A percentile compares a stretch with the other conserved stretches of the same genome.
Conservation (phyloP, 2,888 invertebrate species). For the Hirudinaria manillensis region DNA sequence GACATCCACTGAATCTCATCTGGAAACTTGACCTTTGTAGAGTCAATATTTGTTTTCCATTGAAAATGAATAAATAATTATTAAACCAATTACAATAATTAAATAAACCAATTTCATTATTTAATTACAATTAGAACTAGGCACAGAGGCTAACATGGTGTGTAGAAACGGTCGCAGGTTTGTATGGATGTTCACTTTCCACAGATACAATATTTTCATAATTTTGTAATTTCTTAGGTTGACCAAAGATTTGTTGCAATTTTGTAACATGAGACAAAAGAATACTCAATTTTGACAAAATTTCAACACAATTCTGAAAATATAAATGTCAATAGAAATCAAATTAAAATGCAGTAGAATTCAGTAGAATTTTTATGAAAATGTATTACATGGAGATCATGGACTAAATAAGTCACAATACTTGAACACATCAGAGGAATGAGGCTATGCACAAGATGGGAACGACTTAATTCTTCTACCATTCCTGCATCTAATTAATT, state of each 20-base stretch:
- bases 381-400: not conserved
- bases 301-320: conserved; percentile 22
- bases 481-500: not conserved
- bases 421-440: conserved; percentile 13
- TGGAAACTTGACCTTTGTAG: conserved; percentile 70
- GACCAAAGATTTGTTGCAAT: not conserved
- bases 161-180: conserved; percentile 65
- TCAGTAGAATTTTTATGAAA: not conserved
- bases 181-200: conserved; percentile 95
- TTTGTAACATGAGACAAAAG: conserved; percentile 3
- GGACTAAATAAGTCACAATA: not conserved
- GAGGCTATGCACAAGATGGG: not conserved
- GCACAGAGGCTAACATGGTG: conserved; percentile 61
- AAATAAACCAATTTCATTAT: not conserved
- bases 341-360: not conserved
- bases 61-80: not conserved
- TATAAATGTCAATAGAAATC: not conserved
- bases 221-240: not conserved
- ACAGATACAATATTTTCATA: conserved; percentile 55
- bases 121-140: too few relatives aligned
- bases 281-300: conserved; percentile 9
- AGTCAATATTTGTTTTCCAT: not conserved
- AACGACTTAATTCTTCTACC: not conserved
- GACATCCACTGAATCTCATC: conserved; percentile 81
- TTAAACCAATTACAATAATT: not conserved